Evolutionary conservation across 2,113 vertebrate species (phyloP).

Genomic region (Eretmochelys imbricata): DNA sequence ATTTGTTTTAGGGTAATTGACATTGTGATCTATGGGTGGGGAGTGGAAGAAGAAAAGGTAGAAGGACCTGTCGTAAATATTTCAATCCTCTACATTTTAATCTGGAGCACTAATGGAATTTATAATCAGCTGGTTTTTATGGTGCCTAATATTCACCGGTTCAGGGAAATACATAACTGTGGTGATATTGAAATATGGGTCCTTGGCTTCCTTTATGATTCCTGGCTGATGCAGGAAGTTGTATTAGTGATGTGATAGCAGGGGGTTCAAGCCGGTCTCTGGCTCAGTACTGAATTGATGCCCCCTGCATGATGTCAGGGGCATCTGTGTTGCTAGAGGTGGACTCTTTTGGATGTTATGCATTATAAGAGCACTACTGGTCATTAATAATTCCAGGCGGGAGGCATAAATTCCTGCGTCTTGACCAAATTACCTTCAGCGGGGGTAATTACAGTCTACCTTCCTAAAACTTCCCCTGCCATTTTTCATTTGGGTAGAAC

Average conservation of each 20-base stretch:
- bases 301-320: not conserved
- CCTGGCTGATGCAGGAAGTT: not conserved
- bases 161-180: not conserved
- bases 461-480: not conserved
- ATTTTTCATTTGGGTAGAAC: not conserved
- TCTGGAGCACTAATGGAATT: not conserved
- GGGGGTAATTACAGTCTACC: not conserved
- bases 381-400: not conserved
- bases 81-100: not conserved
- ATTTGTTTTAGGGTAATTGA: not conserved
- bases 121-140: not conserved
- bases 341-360: not conserved
- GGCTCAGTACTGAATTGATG: not conserved
- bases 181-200: not conserved
- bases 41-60: not conserved
- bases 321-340: not conserved
- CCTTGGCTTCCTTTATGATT: accelerated
- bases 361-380: not conserved
- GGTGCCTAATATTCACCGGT: not conserved
- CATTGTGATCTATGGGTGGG: not conserved
- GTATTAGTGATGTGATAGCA: not conserved
- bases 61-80: not conserved
- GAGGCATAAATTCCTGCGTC: not conserved
- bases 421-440: not conserved
- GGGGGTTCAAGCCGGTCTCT: not conserved